Base-by-base conservation (phyloP, 2,797 vertebrate genomes). In the Limosa lapponica region DNA sequence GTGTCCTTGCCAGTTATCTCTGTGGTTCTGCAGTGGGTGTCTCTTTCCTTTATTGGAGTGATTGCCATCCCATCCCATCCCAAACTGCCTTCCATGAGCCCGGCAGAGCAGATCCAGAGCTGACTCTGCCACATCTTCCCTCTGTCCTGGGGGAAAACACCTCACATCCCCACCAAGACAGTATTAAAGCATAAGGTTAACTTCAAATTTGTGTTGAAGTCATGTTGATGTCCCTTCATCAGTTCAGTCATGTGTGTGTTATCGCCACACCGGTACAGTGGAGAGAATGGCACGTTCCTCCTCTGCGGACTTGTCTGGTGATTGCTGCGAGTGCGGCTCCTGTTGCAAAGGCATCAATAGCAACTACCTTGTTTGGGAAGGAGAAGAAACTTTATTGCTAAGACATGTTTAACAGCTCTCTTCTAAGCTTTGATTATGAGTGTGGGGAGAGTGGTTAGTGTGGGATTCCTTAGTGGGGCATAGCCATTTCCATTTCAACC, bases 191-290 rank as follows among this genome's bases (percentile, higher is more conserved):
- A 24, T 9, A 1, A 30, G 24, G 16, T 24, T 49, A 82, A 77
- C 59, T 73, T 13, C 8, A 43, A 6, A 1, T 66, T 51, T 39
- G 59, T 39, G 49, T 54, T 59, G 36, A 64, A 59, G 19, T 24
- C 41, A 0, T 9, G 16, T 2, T 62, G 13, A 30, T 10, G 17
- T 36, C 16, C 48, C 14, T 71, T 61, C 2, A 1, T 54, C 24
- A 8, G 1, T 49, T 11, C n/a, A 48, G 65, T 3, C 2, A 0
- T 3, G 13, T 79, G 24, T 9, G 22, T 57, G 77, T 2, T 23
- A 2, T 8, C 3, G 0, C 10, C 51, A 4, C 7, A 2, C 16
- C 2, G 13, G 28, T 25, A 11, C 1, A 0, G 19, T 18, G 49
- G 19, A 9, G 43, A 6, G 25, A 30, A 79, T 0, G 37, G 10